A percentile compares a stretch with the other conserved stretches of the same genome.
These are phyloP conservation scores for Melanotaenia duboulayi DNA, from an alignment of 2,113 vertebrate genomes.

Conservation along the genomic window DNA sequence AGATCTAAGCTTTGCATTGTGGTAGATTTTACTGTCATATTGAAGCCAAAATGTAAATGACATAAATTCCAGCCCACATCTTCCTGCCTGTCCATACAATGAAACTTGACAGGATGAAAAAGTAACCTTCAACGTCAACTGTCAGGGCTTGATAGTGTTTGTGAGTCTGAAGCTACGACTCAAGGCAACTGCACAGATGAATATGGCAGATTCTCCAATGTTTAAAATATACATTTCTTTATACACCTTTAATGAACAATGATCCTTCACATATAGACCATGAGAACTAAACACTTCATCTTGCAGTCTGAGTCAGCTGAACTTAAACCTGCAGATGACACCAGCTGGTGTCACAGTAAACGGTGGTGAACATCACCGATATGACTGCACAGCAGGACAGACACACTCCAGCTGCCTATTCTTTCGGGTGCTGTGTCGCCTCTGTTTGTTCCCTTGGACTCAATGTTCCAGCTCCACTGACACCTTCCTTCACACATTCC, in stretches of 20 bases:
- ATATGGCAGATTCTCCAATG: background rate
- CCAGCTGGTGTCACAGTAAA: constrained; percentile 53
- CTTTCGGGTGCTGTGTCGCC: constrained; percentile 18
- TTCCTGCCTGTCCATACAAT: background rate
- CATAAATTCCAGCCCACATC: constrained; percentile 16
- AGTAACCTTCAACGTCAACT: constrained; percentile 20
- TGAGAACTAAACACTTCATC: background rate
- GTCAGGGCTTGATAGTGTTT: too few species aligned
- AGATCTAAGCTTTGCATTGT: too few species aligned
- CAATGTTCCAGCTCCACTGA: constrained; percentile 49
- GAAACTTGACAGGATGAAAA: constrained; percentile 10
- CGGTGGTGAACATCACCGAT: constrained; percentile 43
- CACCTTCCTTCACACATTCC: constrained; percentile 60
- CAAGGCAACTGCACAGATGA: background rate
- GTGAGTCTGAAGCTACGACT: background rate
- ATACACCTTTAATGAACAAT: background rate
- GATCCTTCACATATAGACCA: background rate
- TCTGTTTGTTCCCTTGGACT: constrained; percentile 33
- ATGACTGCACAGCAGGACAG: constrained; percentile 48
- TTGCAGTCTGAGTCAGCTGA: background rate
- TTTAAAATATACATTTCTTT: background rate
- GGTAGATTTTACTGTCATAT: background rate
- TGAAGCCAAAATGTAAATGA: constrained; percentile 13
- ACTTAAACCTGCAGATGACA: constrained; percentile 26
- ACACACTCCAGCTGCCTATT: constrained; percentile 53